Evolutionary conservation across 2,888 invertebrate genomes (phyloP), one percentile per base, ranked within the genome.

Genomic region (Eristalis tenax): DNA sequence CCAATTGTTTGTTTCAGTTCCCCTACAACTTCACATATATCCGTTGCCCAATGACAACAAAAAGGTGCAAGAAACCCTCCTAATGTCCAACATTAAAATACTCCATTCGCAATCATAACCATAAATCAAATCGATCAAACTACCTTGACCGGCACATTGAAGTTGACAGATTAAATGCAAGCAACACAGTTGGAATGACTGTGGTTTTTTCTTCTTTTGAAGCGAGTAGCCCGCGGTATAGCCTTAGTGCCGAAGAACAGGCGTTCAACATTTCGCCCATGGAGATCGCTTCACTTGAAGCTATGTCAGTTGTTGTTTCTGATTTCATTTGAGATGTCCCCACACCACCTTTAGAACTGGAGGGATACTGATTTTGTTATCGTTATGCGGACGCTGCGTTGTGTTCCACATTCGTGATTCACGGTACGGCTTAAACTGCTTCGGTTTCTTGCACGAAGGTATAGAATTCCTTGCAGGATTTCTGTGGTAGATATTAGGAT

Each of bases 71-170:
- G 64, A 66, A 83, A 68, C 66, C 79, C 15, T 70, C 78, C 88
- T 89, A 89, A 89, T 89, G 85, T 28, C 88, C 87, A 68, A 83
- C 88, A 89, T 89, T 89, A 89, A 89, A 89, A 89, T 89, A 89
- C 88, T 89, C 89, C 76, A 74, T 80, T 83, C 70, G n/a, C 64
- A 74, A 81, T 80, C 68, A 56, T 32, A 74, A 40, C 79, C 79
- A 89, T 89, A 89, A 89, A 89, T 89, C 89, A 89, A 89, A 89
- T 84, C 89, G 82, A 88, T 89, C 89, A 89, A 89, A 89, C 85
- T 88, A 88, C 78, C 81, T 78, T 74, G 43, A 50, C 57, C 74
- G 84, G 85, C 83, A 88, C 89, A 88, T 81, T 88, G 64, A 88
- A 89, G 89, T 89, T 89, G 89, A 89, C 89, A 89, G 82, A 89